Evolutionary conservation across 2,113 vertebrate species (phyloP), one percentile per base, ranked within the genome.

Genomic region (Sarotherodon lohbergeri): DNA sequence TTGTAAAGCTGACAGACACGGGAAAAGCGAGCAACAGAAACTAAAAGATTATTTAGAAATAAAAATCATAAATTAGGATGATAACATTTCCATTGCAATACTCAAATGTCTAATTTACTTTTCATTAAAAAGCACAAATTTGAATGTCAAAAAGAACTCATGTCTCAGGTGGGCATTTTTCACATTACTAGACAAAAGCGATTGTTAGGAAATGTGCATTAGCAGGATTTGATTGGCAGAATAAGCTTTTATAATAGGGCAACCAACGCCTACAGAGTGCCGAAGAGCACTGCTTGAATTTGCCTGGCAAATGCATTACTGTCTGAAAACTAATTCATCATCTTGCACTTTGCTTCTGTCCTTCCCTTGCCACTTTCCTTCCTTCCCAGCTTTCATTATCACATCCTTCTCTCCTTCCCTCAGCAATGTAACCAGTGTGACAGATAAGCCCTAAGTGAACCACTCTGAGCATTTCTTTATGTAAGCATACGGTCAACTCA

Each of bases 391-490:
- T 48, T 56, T 80, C 22, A 84, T 61, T 34, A 46, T 81, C 43
- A 22, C 41, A 57, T 55, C 56, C 43, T 63, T 73, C 22, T 48
- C 59, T 85, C 39, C 66, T 36, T 83, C 76, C 73, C 27, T 57
- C 63, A 39, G n/a, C 46, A 80, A 91, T 86, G 80, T 29, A 78
- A 92, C 78, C 57, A 46, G 68, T 87, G 50, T 85, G 90, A 93
- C 90, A 91, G 85, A 89, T 82, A 39, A 86, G 84, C 48, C 14
- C 9, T 32, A 86, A 86, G 66, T 81, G 52, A 85, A 85, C 52
- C 56, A 48, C 84, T 91, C 63, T 56, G 32, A 86, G 91, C 88
- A 61, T 24, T 79, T 46, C 81, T 87, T 80, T 79, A 79, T 85
- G 61, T 19, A 76, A 78, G 59, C 88, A 89, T 85, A 54, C 8